phyloP scores from a whole-genome alignment of 1,140 invertebrate genomes.

The Hylyphantes graminicola region DNA sequence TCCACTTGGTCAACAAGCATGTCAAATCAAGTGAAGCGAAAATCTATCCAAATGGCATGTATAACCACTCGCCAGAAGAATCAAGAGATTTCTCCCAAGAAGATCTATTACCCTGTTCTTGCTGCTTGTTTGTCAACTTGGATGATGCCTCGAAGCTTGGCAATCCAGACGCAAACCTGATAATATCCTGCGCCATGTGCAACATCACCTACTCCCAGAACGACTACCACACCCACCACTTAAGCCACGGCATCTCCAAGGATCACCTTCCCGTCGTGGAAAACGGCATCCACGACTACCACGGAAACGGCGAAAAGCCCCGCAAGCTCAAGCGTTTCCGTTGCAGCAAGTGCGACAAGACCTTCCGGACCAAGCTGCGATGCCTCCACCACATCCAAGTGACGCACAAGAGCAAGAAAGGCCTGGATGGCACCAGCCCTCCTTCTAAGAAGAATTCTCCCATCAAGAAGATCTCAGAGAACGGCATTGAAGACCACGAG shows the following conservation, averaged over 20 bases:
- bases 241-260: constrained; percentile 32
- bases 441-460: constrained; percentile 29
- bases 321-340: constrained; percentile 65
- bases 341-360: constrained; percentile 70
- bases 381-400: constrained; percentile 68
- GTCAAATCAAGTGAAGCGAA: constrained; percentile 63
- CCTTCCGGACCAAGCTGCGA: constrained; percentile 67
- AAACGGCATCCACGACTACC: constrained; percentile 33
- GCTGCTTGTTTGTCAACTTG: constrained; percentile 57
- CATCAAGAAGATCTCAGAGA: constrained; percentile 19
- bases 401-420: constrained; percentile 64
- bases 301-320: constrained; percentile 20
- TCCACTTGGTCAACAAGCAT: constrained; percentile 73
- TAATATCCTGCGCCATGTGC: constrained; percentile 43
- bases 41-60: background rate
- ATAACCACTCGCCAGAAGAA: constrained; percentile 23
- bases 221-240: constrained; percentile 54
- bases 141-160: constrained; percentile 17
- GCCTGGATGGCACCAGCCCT: constrained; percentile 36
- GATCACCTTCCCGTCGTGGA: constrained; percentile 16
- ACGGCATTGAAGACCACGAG: constrained; percentile 27
- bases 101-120: constrained; percentile 48
- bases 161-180: constrained; percentile 15
- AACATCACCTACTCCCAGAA: constrained; percentile 45
- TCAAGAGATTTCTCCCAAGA: constrained; percentile 17